Percentiles rank a stretch among this genome's conserved stretches.
Evolutionary conservation across 2,888 invertebrate genomes (phyloP).

Genomic region (Drosophila kanekoi): DNA sequence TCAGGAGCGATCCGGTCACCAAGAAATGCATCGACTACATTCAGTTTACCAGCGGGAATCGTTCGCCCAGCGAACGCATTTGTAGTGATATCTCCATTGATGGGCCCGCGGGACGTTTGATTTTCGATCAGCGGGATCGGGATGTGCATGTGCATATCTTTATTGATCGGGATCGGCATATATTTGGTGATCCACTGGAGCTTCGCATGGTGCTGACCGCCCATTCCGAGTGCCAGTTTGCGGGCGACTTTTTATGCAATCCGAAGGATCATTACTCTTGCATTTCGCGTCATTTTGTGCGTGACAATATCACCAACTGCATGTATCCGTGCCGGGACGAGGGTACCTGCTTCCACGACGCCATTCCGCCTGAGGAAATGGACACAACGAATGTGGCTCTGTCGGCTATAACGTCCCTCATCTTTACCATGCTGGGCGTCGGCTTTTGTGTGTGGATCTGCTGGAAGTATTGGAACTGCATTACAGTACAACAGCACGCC

Average conservation of each 20-base stretch:
- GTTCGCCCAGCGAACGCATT: conserved; percentile 80
- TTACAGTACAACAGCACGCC: conserved; percentile 83
- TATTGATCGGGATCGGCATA: conserved; percentile 73
- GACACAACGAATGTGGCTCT: conserved; percentile 83
- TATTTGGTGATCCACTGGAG: conserved; percentile 78
- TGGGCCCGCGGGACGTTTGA: conserved; percentile 78
- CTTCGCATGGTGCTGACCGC: conserved; percentile 83
- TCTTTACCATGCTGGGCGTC: conserved; percentile 84
- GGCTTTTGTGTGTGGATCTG: conserved; percentile 84
- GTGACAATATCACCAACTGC: conserved; percentile 84
- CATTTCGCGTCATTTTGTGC: conserved; percentile 82
- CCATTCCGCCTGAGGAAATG: conserved; percentile 70
- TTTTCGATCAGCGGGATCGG: conserved; percentile 81
- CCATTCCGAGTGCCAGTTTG: conserved; percentile 80
- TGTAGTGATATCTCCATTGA: conserved; percentile 82
- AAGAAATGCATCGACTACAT: conserved; percentile 81
- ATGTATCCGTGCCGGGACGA: conserved; percentile 83
- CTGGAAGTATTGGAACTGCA: conserved; percentile 85
- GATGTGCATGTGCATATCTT: conserved; percentile 79
- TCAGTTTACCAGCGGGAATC: conserved; percentile 81
- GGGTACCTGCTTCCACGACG: conserved; percentile 81
- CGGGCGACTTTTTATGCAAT: conserved; percentile 80
- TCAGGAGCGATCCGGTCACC: conserved; percentile 76
- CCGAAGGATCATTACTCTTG: conserved; percentile 80
- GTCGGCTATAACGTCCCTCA: conserved; percentile 83